Evolutionary conservation across 2,888 invertebrate genomes (phyloP), one percentile per base, ranked within the genome.

Genomic region (Chloroclysta siterata): DNA sequence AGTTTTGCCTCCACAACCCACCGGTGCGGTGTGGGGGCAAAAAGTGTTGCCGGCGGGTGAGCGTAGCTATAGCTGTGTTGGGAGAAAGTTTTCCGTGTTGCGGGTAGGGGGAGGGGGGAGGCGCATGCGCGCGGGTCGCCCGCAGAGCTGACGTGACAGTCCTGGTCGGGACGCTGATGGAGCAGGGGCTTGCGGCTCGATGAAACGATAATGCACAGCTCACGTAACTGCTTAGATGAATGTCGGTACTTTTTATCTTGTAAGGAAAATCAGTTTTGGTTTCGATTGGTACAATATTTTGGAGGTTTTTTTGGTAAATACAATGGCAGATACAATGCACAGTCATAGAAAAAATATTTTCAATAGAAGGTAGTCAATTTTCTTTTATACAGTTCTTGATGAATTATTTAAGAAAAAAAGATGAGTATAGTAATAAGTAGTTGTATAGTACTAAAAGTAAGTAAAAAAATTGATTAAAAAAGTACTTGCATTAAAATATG

Each of bases 71-170:
- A 92, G 88, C 88, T 93, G 88, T 92, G 90, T 93, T 74, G 80
- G 88, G 88, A 90, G 92, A 93, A 93, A 93, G 92, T 93, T 93
- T 93, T 92, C 90, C 93, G 90, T 93, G 91, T 92, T 91, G 91
- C 92, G 91, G 92, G 92, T 76, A 77, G 88, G 79, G 84, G 83
- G 78, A 63, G 65, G 70, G 76, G 81, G 81, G 71, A 22, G 75
- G 72, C 92, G 92, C 92, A 88, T 90, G 93, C 92, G 91, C 87
- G 74, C n/a, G 54, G 10, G 29, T 44, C 51, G 74, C 89, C 54
- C 83, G 87, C 88, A 87, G 83, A 82, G 85, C 86, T 82, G 87
- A 84, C 87, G 84, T 83, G 83, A 83, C 87, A 91, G 89, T 91
- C 88, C 90, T 84, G 71, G 66, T 75, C 75, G 71, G 91, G 92